A percentile compares a stretch with the other conserved stretches of the same genome.
phyloP scores from a whole-genome alignment of 2,888 invertebrate genomes.

The Latrodectus hesperus region DNA sequence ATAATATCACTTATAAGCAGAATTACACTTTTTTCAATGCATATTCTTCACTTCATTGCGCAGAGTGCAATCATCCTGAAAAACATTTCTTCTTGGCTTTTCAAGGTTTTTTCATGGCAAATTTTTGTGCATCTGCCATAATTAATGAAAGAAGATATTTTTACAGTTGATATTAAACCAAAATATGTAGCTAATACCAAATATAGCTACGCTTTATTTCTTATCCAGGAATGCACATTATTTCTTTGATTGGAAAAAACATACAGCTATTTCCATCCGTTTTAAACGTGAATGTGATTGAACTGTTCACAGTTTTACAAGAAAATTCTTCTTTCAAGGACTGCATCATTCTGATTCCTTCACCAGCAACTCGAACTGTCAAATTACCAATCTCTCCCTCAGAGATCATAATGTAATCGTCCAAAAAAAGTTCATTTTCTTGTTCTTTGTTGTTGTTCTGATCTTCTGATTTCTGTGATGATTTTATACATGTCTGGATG shows the following conservation, averaged over 20 bases:
- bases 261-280: neutral
- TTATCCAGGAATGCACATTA: constrained; percentile 19
- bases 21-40: no score
- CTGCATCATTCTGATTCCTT: constrained; percentile 49
- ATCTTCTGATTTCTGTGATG: constrained; percentile 7
- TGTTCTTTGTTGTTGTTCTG: neutral
- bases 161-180: no score
- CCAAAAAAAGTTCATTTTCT: constrained; percentile 21
- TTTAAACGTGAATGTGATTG: constrained; percentile 10
- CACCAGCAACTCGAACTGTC: constrained; percentile 11
- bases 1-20: no score
- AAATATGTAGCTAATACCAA: no score
- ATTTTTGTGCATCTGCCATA: no score
- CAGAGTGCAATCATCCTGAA: no score
- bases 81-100: no score
- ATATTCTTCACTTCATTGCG: no score
- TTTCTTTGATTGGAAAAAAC: constrained; percentile 40
- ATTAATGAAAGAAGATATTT: no score
- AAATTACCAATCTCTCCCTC: constrained; percentile 34
- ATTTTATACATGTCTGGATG: constrained; percentile 4
- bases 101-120: no score
- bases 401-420: constrained; percentile 35
- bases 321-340: constrained; percentile 17
- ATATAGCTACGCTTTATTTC: neutral
- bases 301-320: neutral